Evolutionary conservation across 1,140 invertebrate genomes (phyloP).

Genomic region (Bombus haemorrhoidalis): DNA sequence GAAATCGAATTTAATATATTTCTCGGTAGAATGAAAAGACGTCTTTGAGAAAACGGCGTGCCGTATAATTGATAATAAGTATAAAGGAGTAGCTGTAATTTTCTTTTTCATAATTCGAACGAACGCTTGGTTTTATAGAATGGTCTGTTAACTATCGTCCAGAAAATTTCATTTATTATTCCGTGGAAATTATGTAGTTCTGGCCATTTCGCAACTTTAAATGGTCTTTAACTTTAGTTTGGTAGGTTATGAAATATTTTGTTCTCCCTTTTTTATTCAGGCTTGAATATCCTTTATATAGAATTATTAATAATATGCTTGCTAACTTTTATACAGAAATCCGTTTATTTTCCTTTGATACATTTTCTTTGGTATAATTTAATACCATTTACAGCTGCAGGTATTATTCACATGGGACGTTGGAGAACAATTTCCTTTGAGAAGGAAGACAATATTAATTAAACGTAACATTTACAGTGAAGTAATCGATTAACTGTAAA

Average conservation of each 20-base stretch:
- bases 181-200: neutral
- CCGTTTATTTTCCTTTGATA: neutral
- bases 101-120: neutral
- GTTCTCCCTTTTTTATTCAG: too few relatives aligned
- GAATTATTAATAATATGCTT: neutral
- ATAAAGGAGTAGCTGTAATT: neutral
- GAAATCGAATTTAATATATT: conserved; percentile 28
- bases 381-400: neutral
- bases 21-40: neutral
- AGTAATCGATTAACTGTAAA: neutral
- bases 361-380: neutral
- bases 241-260: too few relatives aligned
- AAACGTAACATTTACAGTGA: neutral
- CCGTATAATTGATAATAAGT: neutral
- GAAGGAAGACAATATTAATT: neutral
- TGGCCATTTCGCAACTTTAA: neutral
- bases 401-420: neutral
- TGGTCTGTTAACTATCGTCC: too few relatives aligned
- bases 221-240: neutral
- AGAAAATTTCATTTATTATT: neutral
- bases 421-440: neutral
- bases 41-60: neutral
- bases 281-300: too few relatives aligned
- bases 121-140: neutral
- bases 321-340: neutral